phyloP scores from a whole-genome alignment of 2,113 vertebrate genomes.

The Rhynchomys soricoides region DNA sequence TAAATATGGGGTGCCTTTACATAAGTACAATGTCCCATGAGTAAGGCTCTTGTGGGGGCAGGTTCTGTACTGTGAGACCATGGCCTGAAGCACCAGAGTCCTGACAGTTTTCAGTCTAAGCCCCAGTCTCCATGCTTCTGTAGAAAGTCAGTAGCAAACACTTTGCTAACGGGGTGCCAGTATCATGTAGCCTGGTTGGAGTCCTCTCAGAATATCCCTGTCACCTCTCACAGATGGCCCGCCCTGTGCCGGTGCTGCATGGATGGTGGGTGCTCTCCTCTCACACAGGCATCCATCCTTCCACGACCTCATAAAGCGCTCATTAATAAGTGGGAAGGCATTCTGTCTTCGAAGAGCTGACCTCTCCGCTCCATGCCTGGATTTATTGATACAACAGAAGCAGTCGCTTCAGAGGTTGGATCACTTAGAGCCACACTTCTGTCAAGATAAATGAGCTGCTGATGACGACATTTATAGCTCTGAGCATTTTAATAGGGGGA shows the following conservation, averaged over 20 bases:
- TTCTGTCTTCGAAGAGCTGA: slow-evolving; percentile 76
- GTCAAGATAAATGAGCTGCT: slow-evolving; percentile 82
- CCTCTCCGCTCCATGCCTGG: slow-evolving; percentile 76
- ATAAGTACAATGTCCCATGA: too few species aligned
- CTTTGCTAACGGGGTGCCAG: background rate
- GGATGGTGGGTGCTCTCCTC: accelerated
- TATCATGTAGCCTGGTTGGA: accelerated
- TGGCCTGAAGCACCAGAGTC: accelerated
- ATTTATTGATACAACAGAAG: slow-evolving; percentile 81
- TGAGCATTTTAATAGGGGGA: slow-evolving; percentile 81
- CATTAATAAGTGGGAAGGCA: slow-evolving; percentile 79
- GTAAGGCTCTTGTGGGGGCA: too few species aligned
- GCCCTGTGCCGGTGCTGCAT: accelerated
- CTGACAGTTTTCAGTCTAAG: background rate
- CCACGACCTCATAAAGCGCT: slow-evolving; percentile 71
- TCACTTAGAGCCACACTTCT: slow-evolving; percentile 73
- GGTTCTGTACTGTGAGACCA: accelerated
- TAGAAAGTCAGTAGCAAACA: background rate
- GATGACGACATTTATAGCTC: slow-evolving; percentile 76
- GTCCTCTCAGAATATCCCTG: background rate
- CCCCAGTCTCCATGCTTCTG: accelerated
- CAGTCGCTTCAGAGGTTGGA: slow-evolving; percentile 77
- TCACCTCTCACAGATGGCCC: too few species aligned
- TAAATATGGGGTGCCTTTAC: background rate
- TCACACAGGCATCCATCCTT: background rate